These are phyloP conservation scores for Phasia obesa DNA, from an alignment of 2,888 invertebrate species.

Conservation along the genomic window DNA sequence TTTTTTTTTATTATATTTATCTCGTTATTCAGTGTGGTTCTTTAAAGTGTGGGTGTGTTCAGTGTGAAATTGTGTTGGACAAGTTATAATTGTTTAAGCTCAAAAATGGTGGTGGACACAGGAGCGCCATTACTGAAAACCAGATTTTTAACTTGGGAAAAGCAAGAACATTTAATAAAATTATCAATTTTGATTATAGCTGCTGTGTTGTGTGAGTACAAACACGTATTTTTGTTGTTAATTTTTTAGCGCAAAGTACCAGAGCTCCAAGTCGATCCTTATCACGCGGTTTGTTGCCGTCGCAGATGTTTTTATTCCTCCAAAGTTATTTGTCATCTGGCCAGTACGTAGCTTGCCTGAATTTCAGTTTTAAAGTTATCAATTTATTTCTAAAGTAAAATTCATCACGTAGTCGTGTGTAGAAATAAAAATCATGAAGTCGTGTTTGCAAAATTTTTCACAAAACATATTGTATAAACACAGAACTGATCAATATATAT, in stretches of 20 bases:
- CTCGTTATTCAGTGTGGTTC: conserved; percentile 3
- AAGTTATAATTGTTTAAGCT: background rate
- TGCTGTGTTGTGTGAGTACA: conserved; percentile 93
- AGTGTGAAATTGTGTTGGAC: conserved; percentile 1
- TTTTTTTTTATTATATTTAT: background rate
- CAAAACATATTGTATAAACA: too few relatives aligned
- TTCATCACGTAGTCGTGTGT: too few relatives aligned
- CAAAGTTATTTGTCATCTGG: too few relatives aligned
- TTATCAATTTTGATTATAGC: conserved; percentile 94
- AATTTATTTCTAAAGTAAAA: too few relatives aligned
- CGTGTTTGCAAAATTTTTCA: too few relatives aligned
- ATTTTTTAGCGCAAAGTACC: background rate
- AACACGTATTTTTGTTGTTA: conserved; percentile 16
- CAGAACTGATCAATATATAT: too few relatives aligned
- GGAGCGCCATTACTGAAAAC: conserved; percentile 71
- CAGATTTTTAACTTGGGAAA: conserved; percentile 85
- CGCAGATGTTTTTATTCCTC: too few relatives aligned
- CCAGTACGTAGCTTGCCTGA: too few relatives aligned
- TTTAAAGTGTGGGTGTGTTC: conserved; percentile 32
- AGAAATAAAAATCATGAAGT: too few relatives aligned
- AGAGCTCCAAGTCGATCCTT: too few relatives aligned
- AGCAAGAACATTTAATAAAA: conserved; percentile 91
- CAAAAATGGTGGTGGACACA: conserved; percentile 55
- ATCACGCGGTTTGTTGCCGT: too few relatives aligned
- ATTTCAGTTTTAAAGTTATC: too few relatives aligned